Conservation (phyloP, 2,888 invertebrate species). For the Charanyca ferruginea region DNA sequence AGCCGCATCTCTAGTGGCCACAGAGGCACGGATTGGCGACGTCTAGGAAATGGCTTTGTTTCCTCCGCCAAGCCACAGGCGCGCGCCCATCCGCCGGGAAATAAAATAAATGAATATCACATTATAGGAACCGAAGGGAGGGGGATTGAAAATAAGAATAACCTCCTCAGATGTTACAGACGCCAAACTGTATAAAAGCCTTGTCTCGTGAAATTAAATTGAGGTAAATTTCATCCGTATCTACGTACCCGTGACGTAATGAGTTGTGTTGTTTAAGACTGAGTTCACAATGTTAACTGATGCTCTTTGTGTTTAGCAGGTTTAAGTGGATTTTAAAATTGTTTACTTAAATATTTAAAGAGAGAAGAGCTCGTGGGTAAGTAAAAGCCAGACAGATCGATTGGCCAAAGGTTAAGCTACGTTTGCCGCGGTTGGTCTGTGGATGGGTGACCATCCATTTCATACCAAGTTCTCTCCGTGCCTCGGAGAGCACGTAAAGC, state of each 20-base stretch:
- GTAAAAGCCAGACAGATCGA: too few species aligned
- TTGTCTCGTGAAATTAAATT: slow-evolving; percentile 78
- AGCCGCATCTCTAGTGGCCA: slow-evolving; percentile 57
- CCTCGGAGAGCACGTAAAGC: too few species aligned
- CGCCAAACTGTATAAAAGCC: slow-evolving; percentile 73
- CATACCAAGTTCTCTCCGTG: too few species aligned
- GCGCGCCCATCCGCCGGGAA: slow-evolving; percentile 81
- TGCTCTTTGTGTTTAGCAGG: slow-evolving; percentile 39
- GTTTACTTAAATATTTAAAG: slow-evolving; percentile 12
- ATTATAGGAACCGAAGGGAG: slow-evolving; percentile 69
- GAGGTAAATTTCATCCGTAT: slow-evolving; percentile 72
- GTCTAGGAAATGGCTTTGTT: slow-evolving; percentile 88
- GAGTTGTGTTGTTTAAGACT: slow-evolving; percentile 72
- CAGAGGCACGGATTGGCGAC: slow-evolving; percentile 69
- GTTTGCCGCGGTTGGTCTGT: too few species aligned
- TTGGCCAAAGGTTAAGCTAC: too few species aligned
- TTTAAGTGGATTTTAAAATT: slow-evolving; percentile 36
- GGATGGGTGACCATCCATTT: too few species aligned
- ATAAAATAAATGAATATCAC: slow-evolving; percentile 87
- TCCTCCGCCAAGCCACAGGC: slow-evolving; percentile 78
- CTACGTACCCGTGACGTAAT: slow-evolving; percentile 66
- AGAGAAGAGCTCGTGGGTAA: too few species aligned
- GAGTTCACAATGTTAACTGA: slow-evolving; percentile 40
- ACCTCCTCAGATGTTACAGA: slow-evolving; percentile 71
- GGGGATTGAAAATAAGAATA: slow-evolving; percentile 76